Conservation (phyloP, 2,113 vertebrate species). For the Scophthalmus maximus region DNA sequence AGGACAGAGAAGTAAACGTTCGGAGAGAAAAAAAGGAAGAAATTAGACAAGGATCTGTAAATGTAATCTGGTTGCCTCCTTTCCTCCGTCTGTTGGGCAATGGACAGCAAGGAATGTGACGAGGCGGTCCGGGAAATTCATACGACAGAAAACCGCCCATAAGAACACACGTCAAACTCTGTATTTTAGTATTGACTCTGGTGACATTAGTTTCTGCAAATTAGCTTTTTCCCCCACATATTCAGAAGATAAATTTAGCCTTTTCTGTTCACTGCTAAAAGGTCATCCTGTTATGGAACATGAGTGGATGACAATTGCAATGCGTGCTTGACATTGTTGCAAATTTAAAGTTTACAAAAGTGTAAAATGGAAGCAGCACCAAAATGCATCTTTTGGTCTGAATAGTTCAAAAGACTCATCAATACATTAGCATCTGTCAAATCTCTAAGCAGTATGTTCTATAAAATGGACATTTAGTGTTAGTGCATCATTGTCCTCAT, state of each 20-base stretch:
- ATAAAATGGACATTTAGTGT: too few species aligned
- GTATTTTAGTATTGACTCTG: neutral
- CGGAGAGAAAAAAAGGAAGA: slow-evolving; percentile 5
- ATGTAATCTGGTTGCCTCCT: slow-evolving; percentile 44
- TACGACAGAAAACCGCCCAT: neutral
- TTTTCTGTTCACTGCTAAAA: neutral
- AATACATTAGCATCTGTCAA: neutral
- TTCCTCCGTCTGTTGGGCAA: slow-evolving; percentile 17
- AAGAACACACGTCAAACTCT: neutral
- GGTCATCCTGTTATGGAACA: neutral
- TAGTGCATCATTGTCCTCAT: neutral
- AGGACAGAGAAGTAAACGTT: slow-evolving; percentile 36
- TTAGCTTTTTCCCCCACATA: neutral
- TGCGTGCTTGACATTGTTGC: too few species aligned
- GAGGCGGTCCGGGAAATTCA: neutral
- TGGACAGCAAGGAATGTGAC: slow-evolving; percentile 21
- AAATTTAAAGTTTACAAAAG: too few species aligned
- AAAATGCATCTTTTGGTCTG: neutral
- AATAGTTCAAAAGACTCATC: neutral
- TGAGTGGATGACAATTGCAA: too few species aligned
- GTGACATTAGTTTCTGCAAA: neutral
- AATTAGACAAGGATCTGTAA: slow-evolving; percentile 57
- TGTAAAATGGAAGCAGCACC: neutral
- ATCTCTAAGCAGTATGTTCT: neutral
- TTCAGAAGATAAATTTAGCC: neutral